phyloP scores from a whole-genome alignment of 2,797 vertebrate species.

The Prunella strophiata region DNA sequence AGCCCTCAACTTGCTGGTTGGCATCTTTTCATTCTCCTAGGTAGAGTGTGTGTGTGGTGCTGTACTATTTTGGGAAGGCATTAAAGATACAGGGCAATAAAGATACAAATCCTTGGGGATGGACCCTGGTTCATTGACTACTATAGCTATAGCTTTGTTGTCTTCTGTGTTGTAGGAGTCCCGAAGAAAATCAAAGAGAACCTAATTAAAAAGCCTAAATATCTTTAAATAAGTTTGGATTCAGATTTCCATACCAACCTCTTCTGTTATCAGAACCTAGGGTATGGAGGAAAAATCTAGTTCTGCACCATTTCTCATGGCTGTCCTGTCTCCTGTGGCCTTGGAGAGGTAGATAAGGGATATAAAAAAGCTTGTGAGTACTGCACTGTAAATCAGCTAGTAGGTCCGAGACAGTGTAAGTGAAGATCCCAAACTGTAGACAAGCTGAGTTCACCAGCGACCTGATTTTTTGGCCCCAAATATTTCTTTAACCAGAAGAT shows the following conservation, averaged over 20 bases:
- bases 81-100: not conserved
- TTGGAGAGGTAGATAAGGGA: not conserved
- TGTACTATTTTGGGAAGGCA: not conserved
- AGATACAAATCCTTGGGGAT: not conserved
- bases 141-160: not conserved
- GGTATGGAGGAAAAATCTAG: not conserved
- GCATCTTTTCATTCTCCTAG: not conserved
- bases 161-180: not conserved
- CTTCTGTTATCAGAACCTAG: not conserved
- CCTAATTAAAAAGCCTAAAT: not conserved
- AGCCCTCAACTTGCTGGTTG: not conserved
- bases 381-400: not conserved
- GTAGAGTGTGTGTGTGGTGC: not conserved
- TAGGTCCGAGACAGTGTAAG: not conserved
- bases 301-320: not conserved
- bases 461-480: not conserved
- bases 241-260: not conserved
- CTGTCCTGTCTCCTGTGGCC: not conserved
- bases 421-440: not conserved
- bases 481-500: not conserved
- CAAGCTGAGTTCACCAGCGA: not conserved
- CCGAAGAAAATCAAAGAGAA: not conserved
- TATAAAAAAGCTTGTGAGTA: not conserved
- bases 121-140: not conserved
- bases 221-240: not conserved